Evolutionary conservation across 2,113 vertebrate genomes (phyloP).

Genomic region (Ammospiza caudacuta): DNA sequence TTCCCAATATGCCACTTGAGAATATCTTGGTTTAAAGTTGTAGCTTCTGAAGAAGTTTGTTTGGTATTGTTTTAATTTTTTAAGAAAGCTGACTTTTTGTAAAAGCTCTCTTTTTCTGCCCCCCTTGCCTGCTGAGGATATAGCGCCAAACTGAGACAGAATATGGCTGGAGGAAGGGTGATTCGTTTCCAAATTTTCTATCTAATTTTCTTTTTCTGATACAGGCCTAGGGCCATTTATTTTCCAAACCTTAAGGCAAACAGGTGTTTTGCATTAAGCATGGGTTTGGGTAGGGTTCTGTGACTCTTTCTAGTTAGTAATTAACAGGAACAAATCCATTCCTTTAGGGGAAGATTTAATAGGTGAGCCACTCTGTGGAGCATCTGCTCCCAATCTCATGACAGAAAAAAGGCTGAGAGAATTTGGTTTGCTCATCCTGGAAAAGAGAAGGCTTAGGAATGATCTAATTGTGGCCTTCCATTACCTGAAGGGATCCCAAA

Average conservation of each 20-base stretch:
- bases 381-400: not conserved
- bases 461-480: not conserved
- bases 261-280: not conserved
- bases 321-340: not conserved
- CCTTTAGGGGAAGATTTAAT: not conserved
- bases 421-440: not conserved
- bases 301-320: not conserved
- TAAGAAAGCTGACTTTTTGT: not conserved
- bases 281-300: not conserved
- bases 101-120: not conserved
- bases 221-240: not conserved
- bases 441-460: not conserved
- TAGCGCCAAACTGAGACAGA: not conserved
- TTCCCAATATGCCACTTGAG: slow-evolving; percentile 29
- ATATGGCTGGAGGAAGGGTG: accelerated
- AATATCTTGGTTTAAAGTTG: slow-evolving; percentile 20
- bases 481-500: not conserved
- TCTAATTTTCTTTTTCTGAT: not conserved
- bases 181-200: not conserved
- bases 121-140: not conserved
- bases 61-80: too few relatives aligned
- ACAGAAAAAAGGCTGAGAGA: not conserved
- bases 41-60: not conserved
- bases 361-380: not conserved
- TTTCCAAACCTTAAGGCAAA: not conserved